Conservation (phyloP, 2,113 vertebrate genomes). For the Baryphthengus martii region DNA sequence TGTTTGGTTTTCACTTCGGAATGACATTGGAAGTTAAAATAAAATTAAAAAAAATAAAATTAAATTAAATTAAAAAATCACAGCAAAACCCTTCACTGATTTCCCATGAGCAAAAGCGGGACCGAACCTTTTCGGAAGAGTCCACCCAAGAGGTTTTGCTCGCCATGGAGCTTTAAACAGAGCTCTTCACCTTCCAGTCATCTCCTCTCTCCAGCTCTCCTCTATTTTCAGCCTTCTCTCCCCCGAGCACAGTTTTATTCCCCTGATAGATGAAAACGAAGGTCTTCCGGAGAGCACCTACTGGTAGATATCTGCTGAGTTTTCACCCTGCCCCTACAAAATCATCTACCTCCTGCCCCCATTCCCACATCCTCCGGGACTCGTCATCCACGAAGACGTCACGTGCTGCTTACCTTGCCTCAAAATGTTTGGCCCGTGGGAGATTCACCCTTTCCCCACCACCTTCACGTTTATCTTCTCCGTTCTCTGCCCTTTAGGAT, state of each 20-base stretch:
- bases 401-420: neutral
- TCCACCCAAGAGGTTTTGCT: neutral
- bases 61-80: too few species aligned
- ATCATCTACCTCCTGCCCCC: neutral
- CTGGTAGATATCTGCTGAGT: neutral
- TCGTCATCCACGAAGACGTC: neutral
- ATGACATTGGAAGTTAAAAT: neutral
- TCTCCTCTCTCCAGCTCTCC: neutral
- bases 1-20: conserved; percentile 24
- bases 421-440: neutral
- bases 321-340: neutral
- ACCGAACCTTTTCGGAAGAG: neutral
- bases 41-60: too few species aligned
- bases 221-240: neutral
- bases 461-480: neutral
- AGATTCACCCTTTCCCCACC: neutral
- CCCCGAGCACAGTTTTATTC: neutral
- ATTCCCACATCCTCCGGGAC: neutral
- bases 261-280: neutral
- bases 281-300: neutral
- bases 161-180: fast-evolving
- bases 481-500: neutral
- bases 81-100: neutral
- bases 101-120: neutral
- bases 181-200: neutral